Evolutionary conservation across 2,888 invertebrate species (phyloP), one percentile per base, ranked within the genome.

Genomic region (Pseudococcus viburni): DNA sequence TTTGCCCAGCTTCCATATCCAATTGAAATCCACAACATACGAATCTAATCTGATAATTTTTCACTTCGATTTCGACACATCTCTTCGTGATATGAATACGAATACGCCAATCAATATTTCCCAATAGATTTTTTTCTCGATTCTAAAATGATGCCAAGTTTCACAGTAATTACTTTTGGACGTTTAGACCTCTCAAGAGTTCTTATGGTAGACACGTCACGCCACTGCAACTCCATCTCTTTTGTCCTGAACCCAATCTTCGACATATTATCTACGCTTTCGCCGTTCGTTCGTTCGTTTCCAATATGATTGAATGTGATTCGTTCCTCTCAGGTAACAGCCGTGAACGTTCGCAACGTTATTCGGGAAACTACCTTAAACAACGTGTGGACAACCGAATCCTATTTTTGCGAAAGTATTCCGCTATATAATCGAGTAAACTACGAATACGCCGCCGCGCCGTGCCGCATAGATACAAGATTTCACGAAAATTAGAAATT

Each of bases 241-340:
- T 83, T 48, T 59, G 42, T 77, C 88, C 87, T 51, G 88, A 80
- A 80, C 88, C 80, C 88, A 77, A 88, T 80, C 80, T 80, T 48
- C 80, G 51, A 51, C 80, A 55, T 88, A 83, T 88, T 88, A 77
- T 77, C 80, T 15, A 88, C 88, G 88, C 88, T 88, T 88, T 88
- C 88, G 88, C 88, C 88, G 77, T 48, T 51, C 73, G 80, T 80
- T 80, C 88, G 77, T 48, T 51, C 73, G 42, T 83, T 83, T 83
- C 80, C 80, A 83, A 83, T 83, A 46, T 80, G 51, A 88, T 88
- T 88, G 80, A 88, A 83, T 88, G 42, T 88, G 88, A 88, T 88
- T 88, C 88, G 88, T 88, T 88, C 88, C 88, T 88, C 88, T 88
- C 80, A 80, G 83, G 59, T 88, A 88, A 88, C 88, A 88, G 88